Percentiles rank a stretch among this genome's conserved stretches.
phyloP scores from a whole-genome alignment of 2,888 invertebrate genomes.

The Eristalis arbustorum region DNA sequence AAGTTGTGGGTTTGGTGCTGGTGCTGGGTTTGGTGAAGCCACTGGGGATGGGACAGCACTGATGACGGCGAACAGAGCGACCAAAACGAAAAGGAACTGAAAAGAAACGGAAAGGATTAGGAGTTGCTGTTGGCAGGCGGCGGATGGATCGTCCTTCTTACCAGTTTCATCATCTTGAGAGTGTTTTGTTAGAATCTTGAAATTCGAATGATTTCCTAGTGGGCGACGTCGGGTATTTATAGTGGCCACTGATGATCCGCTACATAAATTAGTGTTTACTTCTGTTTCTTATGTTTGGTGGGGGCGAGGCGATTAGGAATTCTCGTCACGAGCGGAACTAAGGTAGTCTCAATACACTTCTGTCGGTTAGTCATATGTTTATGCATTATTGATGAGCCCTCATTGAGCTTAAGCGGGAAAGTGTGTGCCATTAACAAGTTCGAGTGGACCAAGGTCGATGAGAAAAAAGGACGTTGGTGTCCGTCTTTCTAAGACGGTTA shows the following conservation, averaged over 20 bases:
- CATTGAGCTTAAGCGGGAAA: neutral
- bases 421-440: no score
- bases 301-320: neutral
- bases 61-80: neutral
- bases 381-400: neutral
- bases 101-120: neutral
- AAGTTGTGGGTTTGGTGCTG: neutral
- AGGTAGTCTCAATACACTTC: neutral
- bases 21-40: no score
- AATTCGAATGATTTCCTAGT: neutral
- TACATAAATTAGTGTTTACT: neutral
- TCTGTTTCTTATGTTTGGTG: neutral
- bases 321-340: neutral
- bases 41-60: neutral
- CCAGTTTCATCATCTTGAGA: neutral
- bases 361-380: neutral
- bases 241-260: neutral
- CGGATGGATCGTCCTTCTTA: neutral
- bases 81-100: slow-evolving; percentile 1
- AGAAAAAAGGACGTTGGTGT: no score
- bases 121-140: neutral
- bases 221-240: neutral
- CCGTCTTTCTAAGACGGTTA: no score
- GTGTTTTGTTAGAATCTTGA: neutral
- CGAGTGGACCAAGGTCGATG: no score